Percentiles rank a stretch among this genome's conserved stretches.
phyloP scores from a whole-genome alignment of 2,113 vertebrate genomes.

The Porphyrio hochstetteri region DNA sequence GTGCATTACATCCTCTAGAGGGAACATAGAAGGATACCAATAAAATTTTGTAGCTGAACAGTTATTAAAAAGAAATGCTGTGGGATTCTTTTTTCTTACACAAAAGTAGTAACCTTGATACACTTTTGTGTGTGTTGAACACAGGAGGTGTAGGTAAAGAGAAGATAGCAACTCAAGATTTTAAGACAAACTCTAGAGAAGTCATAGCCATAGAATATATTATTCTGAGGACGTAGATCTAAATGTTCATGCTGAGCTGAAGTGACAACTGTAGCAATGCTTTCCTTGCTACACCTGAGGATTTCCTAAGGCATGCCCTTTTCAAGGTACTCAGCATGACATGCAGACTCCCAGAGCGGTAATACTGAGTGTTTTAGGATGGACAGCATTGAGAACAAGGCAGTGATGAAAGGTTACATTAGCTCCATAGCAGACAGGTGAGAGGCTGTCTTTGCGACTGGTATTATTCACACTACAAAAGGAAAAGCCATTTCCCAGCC shows the following conservation, averaged over 20 bases:
- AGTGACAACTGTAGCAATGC: not conserved
- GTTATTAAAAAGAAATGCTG: constrained; percentile 92
- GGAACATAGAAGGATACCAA: constrained; percentile 92
- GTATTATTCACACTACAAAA: not conserved
- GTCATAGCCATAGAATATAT: not conserved
- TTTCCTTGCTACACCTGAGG: not conserved
- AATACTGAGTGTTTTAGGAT: not conserved
- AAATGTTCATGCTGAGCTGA: not conserved
- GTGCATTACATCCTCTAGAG: constrained; percentile 90
- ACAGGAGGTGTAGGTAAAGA: not conserved
- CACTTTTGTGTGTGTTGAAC: constrained; percentile 34
- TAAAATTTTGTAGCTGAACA: constrained; percentile 98
- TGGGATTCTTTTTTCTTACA: constrained; percentile 76
- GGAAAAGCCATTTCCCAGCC: not conserved
- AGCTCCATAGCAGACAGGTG: not conserved
- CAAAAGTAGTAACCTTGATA: constrained; percentile 66
- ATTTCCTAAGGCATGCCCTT: not conserved
- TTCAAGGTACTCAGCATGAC: not conserved
- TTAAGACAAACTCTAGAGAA: not conserved
- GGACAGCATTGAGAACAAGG: not conserved
- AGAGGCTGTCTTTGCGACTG: not conserved
- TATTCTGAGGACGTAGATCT: not conserved
- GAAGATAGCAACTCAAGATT: not conserved
- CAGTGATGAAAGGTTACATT: not conserved
- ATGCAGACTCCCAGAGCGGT: not conserved